Evolutionary conservation across 2,888 invertebrate genomes (phyloP), one percentile per base, ranked within the genome.

Genomic region (Perithous albicinctus): DNA sequence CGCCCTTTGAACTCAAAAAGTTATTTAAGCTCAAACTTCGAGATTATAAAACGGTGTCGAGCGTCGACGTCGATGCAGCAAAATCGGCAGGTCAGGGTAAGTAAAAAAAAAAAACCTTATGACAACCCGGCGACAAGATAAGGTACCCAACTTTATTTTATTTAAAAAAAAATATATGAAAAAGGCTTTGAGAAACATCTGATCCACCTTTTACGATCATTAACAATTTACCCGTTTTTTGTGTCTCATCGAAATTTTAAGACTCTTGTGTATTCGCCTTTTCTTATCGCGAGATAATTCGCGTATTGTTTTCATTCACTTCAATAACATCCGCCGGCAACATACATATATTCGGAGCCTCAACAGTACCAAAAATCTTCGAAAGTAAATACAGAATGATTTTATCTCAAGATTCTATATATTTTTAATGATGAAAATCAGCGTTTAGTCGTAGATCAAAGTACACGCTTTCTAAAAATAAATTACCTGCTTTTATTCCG

Each of bases 41-140:
- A 32, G 32, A 15, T 59, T 18, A 59, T 59, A 32, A 32, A 6
- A 32, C 18, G 32, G 32, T 32, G 35, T 59, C 56, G 32, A 32
- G 32, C 35, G 15, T 32, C 56, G 5, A 32, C 56, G 56, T 32
- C 32, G 29, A 1, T 59, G 29, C 15, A 15, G 8, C 6, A 59
- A 18, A 32, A 59, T 59, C 56, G n/a, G 5, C 56, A 18, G 15
- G 5, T 35, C 18, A 32, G 32, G 56, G 56, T 59, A 59, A 59
- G 32, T n/a, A n/a, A n/a, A n/a, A n/a, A n/a, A n/a, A n/a, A n/a
- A n/a, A n/a, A n/a, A n/a, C n/a, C n/a, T n/a, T n/a, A n/a, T n/a
- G n/a, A n/a, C n/a, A n/a, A n/a, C n/a, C n/a, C n/a, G n/a, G n/a
- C n/a, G n/a, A n/a, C n/a, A n/a, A n/a, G n/a, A n/a, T n/a, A n/a